Conservation (phyloP, 2,797 vertebrate genomes). For the Nannoperca obscura region DNA sequence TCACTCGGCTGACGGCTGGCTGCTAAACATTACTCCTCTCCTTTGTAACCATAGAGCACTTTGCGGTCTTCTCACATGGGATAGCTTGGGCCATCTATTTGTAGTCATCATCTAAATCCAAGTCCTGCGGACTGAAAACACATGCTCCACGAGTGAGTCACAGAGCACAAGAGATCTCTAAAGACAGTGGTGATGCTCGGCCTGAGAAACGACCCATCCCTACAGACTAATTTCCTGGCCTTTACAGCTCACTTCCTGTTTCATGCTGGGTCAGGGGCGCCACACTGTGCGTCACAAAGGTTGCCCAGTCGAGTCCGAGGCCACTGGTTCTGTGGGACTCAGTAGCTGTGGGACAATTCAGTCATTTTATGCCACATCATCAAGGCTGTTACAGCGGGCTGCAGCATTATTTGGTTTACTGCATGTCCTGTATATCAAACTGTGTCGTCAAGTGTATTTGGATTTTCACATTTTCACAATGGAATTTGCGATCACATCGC, state of each 20-base stretch:
- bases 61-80: constrained; percentile 66
- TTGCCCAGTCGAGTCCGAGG: constrained; percentile 23
- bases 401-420: constrained; percentile 20
- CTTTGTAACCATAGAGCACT: constrained; percentile 61
- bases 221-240: constrained; percentile 70
- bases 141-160: constrained; percentile 76
- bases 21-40: constrained; percentile 40
- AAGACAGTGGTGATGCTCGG: constrained; percentile 65
- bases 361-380: constrained; percentile 30
- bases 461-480: constrained; percentile 61
- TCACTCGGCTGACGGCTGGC: constrained; percentile 31
- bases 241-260: constrained; percentile 78
- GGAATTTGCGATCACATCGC: constrained; percentile 44
- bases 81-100: constrained; percentile 65
- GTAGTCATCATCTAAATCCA: constrained; percentile 67
- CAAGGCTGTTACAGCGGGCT: constrained; percentile 14
- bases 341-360: constrained; percentile 36
- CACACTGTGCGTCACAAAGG: constrained; percentile 59
- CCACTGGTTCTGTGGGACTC: constrained; percentile 50
- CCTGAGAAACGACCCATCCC: constrained; percentile 78
- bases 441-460: constrained; percentile 17
- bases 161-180: constrained; percentile 56
- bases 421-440: constrained; percentile 17
- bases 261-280: constrained; percentile 61
- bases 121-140: constrained; percentile 69